Base-by-base conservation (phyloP, 92 coral and sea anemone genomes). In the Parazoanthus atlanticus region DNA sequence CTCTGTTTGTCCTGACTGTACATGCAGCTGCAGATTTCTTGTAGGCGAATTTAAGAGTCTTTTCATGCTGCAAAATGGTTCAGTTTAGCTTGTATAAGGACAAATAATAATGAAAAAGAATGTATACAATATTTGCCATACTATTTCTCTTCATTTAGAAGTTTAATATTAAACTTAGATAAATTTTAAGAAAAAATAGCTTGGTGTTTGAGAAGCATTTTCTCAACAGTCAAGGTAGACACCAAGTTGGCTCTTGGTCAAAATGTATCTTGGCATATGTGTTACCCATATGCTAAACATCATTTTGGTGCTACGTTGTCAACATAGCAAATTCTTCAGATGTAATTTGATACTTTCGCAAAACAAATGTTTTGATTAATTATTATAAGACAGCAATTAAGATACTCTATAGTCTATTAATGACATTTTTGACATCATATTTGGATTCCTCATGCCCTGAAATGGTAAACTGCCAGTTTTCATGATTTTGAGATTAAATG, bases 221-320 rank as follows among this genome's bases (percentile, higher is more conserved):
- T 80, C 74, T 89, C 91, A 46, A 78, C 81, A 83, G 56, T 23
- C 56, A 84, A 54, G 66, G 65, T 33, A 89, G 88, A 84, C 88
- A 89, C 91, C 91, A 89, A 83, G 49, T 74, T 80, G 34, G 61
- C 64, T 70, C 85, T 84, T 89, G 80, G 85, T 89, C 88, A 84
- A 89, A 76, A 86, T 74, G 76, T 75, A 83, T 78, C 89, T 83
- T 89, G 73, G 84, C 65, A 54, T 81, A 83, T 65, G 83, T 89
- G 49, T 78, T 31, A 38, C 49, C 80, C 28, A 82, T 86, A 74
- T 74, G 71, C 91, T 74, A 89, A 83, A 89, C 78, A 89, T 74
- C 25, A 56, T 73, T 88, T 81, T 88, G 75, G 88, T 88, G 54
- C 80, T 88, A 81, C 88, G 29, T 88, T 43, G 88, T 81, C 88